phyloP scores from a whole-genome alignment of 2,113 vertebrate species.

The Pseudorasbora parva region DNA sequence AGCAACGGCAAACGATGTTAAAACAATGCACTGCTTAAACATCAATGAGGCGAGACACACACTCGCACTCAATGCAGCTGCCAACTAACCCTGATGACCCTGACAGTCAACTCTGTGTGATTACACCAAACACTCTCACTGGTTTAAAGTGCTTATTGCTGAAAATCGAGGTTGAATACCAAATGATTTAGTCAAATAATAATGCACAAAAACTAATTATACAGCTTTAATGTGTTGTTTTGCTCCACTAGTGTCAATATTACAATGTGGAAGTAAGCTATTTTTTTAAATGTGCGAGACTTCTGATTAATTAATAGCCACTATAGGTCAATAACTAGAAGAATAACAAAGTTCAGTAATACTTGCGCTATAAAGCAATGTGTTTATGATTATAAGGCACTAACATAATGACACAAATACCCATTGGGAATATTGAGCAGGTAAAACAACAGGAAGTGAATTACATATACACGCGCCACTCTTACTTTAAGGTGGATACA shows the following conservation, averaged over 20 bases:
- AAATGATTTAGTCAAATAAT: neutral
- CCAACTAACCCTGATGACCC: slow-evolving; percentile 62
- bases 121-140: slow-evolving; percentile 20
- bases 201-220: neutral
- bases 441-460: no score
- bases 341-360: no score
- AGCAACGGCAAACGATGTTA: neutral
- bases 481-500: no score
- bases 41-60: slow-evolving; percentile 63
- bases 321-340: no score
- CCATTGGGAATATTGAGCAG: no score
- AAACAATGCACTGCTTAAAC: slow-evolving; percentile 44
- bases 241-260: neutral
- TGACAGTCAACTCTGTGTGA: slow-evolving; percentile 38
- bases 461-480: no score
- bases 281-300: no score
- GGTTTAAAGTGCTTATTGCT: neutral
- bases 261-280: no score
- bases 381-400: no score
- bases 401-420: no score
- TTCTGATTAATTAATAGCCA: no score
- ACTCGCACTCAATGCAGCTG: slow-evolving; percentile 43
- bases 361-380: no score
- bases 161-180: neutral
- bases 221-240: neutral